Conservation (phyloP, 1,140 invertebrate genomes). For the Saxidomus purpurata region DNA sequence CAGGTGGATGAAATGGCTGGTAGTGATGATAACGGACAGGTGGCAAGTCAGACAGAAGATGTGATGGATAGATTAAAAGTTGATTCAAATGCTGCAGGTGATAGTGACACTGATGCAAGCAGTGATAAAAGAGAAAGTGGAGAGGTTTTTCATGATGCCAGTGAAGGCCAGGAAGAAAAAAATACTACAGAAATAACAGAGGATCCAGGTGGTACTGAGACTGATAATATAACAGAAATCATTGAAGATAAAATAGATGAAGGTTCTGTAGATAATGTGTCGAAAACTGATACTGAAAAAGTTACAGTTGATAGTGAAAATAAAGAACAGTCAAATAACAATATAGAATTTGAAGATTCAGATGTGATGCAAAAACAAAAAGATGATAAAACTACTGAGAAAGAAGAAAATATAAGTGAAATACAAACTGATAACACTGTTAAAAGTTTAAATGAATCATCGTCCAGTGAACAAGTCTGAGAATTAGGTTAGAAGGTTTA, state of each 20-base stretch:
- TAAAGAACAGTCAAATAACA: slow-evolving; percentile 52
- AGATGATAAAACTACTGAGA: not conserved
- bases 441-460: slow-evolving; percentile 16
- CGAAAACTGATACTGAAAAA: not conserved
- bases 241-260: not conserved
- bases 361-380: slow-evolving; percentile 28
- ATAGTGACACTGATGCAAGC: slow-evolving; percentile 29
- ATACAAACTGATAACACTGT: slow-evolving; percentile 33
- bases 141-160: slow-evolving; percentile 58
- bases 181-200: slow-evolving; percentile 37
- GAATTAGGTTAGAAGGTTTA: not conserved
- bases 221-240: slow-evolving; percentile 4
- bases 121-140: slow-evolving; percentile 51
- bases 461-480: slow-evolving; percentile 14
- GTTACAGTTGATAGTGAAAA: not conserved
- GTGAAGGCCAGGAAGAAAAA: slow-evolving; percentile 14
- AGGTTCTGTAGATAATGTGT: not conserved
- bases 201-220: slow-evolving; percentile 37
- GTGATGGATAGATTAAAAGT: slow-evolving; percentile 39
- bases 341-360: slow-evolving; percentile 42
- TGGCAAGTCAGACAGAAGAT: slow-evolving; percentile 15
- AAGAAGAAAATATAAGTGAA: slow-evolving; percentile 18
- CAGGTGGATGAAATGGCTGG: not conserved
- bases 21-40: not conserved
- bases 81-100: slow-evolving; percentile 35